Conservation (phyloP, 53 echinoderm and acorn worm species). For the Antedon mediterranea region DNA sequence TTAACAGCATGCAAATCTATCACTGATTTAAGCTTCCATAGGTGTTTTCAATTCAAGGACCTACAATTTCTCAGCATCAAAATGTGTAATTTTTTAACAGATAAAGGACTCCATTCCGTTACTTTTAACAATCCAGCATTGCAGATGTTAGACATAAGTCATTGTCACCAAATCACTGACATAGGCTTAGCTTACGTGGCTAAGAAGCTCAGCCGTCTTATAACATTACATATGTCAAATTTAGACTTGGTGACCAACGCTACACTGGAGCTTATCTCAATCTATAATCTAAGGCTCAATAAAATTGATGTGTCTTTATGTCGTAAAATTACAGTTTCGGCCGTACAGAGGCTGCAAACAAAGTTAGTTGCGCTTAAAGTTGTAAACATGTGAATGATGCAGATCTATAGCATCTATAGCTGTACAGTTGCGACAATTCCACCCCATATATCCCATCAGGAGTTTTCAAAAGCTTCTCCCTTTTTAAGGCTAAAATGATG, state of each 20-base stretch:
- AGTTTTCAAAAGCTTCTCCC: too few relatives aligned
- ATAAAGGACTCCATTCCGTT: conserved; percentile 37
- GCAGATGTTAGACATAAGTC: conserved; percentile 49
- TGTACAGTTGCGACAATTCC: too few relatives aligned
- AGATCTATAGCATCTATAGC: too few relatives aligned
- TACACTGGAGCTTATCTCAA: conserved; percentile 8
- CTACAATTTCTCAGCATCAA: conserved; percentile 55
- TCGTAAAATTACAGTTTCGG: conserved; percentile 36
- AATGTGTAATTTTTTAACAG: conserved; percentile 75
- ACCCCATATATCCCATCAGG: too few relatives aligned
- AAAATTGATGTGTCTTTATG: conserved; percentile 39
- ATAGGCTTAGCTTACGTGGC: conserved; percentile 16
- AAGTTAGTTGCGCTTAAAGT: not conserved
- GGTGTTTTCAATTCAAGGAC: conserved; percentile 38
- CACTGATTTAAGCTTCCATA: conserved; percentile 60
- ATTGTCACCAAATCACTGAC: conserved; percentile 53
- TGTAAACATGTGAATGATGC: not conserved
- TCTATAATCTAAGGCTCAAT: conserved; percentile 14
- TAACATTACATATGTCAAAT: conserved; percentile 22
- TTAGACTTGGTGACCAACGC: conserved; percentile 24
- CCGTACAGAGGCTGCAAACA: conserved; percentile 19
- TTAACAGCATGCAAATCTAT: conserved; percentile 65
- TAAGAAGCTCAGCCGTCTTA: conserved; percentile 9
- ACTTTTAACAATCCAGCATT: conserved; percentile 45
- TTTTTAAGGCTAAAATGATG: too few relatives aligned